Evolutionary conservation across 1,140 invertebrate species (phyloP).

Genomic region (Epicauta chinensis): DNA sequence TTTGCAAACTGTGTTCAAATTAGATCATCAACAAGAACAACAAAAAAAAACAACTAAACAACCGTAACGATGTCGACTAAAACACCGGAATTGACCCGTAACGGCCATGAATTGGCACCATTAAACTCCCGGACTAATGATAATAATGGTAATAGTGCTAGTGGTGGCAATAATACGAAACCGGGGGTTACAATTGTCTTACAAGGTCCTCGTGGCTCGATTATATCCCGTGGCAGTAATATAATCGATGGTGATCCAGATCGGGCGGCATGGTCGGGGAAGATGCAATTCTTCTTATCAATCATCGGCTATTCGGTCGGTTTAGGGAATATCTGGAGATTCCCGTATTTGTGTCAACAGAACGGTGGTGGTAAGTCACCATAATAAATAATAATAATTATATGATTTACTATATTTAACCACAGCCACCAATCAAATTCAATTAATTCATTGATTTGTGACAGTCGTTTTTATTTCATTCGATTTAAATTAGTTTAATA

Average conservation of each 20-base stretch:
- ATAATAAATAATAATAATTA: no score
- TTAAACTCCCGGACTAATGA: constrained; percentile 51
- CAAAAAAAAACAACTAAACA: no score
- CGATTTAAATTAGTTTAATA: no score
- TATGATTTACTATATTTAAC: no score
- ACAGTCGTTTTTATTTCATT: no score
- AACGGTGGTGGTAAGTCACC: constrained; percentile 84
- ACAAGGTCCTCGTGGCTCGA: constrained; percentile 47
- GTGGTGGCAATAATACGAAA: constrained; percentile 47
- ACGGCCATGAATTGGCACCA: constrained; percentile 71
- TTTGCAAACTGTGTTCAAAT: no score
- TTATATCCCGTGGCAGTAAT: constrained; percentile 43
- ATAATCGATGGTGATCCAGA: constrained; percentile 48
- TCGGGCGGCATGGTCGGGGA: constrained; percentile 71
- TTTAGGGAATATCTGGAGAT: constrained; percentile 91
- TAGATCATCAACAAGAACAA: no score
- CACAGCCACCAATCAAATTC: no score
- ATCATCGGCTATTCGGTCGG: constrained; percentile 88
- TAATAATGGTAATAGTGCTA: constrained; percentile 20
- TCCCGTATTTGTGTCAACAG: constrained; percentile 90
- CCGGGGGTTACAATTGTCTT: constrained; percentile 61
- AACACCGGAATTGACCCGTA: constrained; percentile 50
- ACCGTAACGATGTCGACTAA: constrained; percentile 29
- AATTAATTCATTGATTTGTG: no score
- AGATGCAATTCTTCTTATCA: constrained; percentile 85